A percentile compares a stretch with the other conserved stretches of the same genome.
These are phyloP conservation scores for pig (Sus scrofa) DNA, from an alignment of 2,113 vertebrate genomes.

Conservation along the genomic window DNA sequence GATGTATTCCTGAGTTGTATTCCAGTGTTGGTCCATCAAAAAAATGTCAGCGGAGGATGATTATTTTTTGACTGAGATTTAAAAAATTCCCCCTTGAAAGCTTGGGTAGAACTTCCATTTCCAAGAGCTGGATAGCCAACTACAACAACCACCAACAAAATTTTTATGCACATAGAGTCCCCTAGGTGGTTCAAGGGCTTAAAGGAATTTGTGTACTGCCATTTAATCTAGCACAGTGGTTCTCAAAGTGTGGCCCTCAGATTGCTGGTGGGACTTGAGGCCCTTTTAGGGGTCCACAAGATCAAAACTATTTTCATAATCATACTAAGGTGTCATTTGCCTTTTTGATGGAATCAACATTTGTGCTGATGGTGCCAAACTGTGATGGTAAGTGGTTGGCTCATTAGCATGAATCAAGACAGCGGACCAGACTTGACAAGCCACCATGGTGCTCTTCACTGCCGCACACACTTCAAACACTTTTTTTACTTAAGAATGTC, in stretches of 20 bases:
- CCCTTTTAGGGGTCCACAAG: not conserved
- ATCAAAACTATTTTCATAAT: not conserved
- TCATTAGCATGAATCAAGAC: not conserved
- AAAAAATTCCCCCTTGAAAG: not conserved
- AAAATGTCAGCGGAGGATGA: constrained; percentile 18
- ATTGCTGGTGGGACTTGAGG: not conserved
- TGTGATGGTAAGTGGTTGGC: not conserved
- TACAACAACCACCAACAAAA: not conserved
- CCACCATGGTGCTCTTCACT: not conserved
- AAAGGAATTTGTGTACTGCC: not conserved
- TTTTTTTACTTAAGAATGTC: not conserved
- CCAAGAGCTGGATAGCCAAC: constrained; percentile 32
- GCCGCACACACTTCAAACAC: not conserved
- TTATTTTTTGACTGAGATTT: constrained; percentile 50
- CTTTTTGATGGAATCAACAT: not conserved
- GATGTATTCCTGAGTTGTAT: not conserved
- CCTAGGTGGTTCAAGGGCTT: not conserved
- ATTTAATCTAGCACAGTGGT: not conserved
- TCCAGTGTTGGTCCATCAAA: not conserved
- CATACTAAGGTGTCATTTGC: not conserved
- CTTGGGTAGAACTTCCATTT: constrained; percentile 29
- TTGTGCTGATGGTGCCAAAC: not conserved
- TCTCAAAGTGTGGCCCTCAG: not conserved
- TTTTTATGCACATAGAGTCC: not conserved
- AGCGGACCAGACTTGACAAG: too few species aligned